Conservation (phyloP, 2,113 vertebrate genomes). For the Chionis minor region DNA sequence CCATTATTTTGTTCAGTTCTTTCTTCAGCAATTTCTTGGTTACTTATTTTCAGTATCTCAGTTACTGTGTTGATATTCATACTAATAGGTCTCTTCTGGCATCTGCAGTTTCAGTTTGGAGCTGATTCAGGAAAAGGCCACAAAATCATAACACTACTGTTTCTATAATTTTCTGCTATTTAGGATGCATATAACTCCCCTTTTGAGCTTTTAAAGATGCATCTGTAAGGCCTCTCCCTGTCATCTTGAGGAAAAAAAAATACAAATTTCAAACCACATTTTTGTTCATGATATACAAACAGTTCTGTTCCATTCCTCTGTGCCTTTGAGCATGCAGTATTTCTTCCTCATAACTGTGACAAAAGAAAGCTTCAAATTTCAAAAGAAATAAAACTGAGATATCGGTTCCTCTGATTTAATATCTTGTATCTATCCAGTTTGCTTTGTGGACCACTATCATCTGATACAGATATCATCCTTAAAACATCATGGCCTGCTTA, state of each 20-base stretch:
- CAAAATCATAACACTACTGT: not conserved
- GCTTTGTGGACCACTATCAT: not conserved
- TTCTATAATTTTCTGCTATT: not conserved
- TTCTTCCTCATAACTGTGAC: not conserved
- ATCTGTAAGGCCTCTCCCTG: not conserved
- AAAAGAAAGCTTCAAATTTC: not conserved
- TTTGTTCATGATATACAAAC: not conserved
- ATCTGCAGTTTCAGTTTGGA: slow-evolving; percentile 20
- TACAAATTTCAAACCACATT: not conserved
- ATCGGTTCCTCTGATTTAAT: not conserved
- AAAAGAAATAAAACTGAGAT: not conserved
- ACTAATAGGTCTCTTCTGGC: not conserved
- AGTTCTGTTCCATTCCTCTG: not conserved
- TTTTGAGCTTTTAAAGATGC: not conserved
- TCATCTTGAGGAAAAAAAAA: not conserved
- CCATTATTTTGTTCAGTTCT: not conserved
- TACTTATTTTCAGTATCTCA: not conserved
- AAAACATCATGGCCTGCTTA: not conserved
- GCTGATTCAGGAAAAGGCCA: not conserved
- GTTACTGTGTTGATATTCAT: not conserved
- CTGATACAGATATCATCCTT: not conserved
- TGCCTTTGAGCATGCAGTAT: not conserved
- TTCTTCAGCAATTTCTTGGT: not conserved
- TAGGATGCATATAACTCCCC: not conserved
- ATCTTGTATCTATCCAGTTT: not conserved